Evolutionary conservation across 2,113 vertebrate species (phyloP).

Genomic region (Alethe castanea): DNA sequence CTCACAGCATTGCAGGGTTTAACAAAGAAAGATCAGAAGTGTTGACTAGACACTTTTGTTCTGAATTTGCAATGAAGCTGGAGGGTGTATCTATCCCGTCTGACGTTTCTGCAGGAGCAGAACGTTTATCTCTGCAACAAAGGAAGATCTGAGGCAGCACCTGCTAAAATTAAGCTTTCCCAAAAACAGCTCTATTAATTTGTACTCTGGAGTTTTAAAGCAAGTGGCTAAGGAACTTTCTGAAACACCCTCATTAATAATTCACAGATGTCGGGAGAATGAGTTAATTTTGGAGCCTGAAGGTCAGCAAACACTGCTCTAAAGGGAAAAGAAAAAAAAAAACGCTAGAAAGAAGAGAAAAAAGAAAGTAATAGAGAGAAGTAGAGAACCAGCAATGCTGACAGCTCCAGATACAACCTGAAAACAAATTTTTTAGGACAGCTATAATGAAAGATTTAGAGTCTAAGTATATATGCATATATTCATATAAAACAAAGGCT

Average conservation of each 20-base stretch:
- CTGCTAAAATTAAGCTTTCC: slow-evolving; percentile 63
- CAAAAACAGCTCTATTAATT: slow-evolving; percentile 53
- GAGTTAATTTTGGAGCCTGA: slow-evolving; percentile 55
- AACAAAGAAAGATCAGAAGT: slow-evolving; percentile 60
- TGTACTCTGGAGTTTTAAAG: slow-evolving; percentile 59
- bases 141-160: slow-evolving; percentile 59
- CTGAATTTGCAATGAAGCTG: slow-evolving; percentile 50
- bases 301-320: slow-evolving; percentile 52
- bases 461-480: not conserved
- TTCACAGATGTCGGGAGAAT: slow-evolving; percentile 37
- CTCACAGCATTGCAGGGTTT: not conserved
- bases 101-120: slow-evolving; percentile 42
- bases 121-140: slow-evolving; percentile 46
- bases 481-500: not conserved
- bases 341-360: not conserved
- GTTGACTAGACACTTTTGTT: slow-evolving; percentile 63
- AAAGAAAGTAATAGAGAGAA: not conserved
- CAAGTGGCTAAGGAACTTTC: slow-evolving; percentile 49
- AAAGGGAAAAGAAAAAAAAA: not conserved
- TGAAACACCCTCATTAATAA: slow-evolving; percentile 58
- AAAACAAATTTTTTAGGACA: slow-evolving; percentile 31
- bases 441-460: not conserved
- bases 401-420: not conserved
- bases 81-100: slow-evolving; percentile 39
- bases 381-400: not conserved